Evolutionary conservation across 2,888 invertebrate genomes (phyloP).

Genomic region (Hydropsyche betteni): DNA sequence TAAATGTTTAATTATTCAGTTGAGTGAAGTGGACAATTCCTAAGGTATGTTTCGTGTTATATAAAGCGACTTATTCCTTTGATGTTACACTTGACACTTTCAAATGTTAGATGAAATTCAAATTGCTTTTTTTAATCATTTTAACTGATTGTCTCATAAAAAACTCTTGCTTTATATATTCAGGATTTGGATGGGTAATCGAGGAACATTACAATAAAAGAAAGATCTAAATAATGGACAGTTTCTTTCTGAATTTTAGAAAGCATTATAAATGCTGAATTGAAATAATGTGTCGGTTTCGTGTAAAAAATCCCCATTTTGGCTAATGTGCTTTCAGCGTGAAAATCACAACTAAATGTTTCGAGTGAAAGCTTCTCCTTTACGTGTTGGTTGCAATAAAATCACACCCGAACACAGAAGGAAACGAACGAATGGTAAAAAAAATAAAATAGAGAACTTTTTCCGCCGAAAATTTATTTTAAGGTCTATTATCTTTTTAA

Average conservation of each 20-base stretch:
- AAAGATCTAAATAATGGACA: no score
- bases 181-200: no score
- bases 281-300: not conserved
- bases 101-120: no score
- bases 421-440: conserved; percentile 9
- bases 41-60: not conserved
- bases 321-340: conserved; percentile 25
- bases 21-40: conserved; percentile 13
- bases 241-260: no score
- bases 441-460: conserved; percentile 11
- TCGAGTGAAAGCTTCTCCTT: not conserved
- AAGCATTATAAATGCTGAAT: conserved; percentile 6
- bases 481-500: conserved; percentile 31
- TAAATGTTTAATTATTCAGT: conserved; percentile 22
- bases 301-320: conserved; percentile 15
- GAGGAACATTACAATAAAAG: no score
- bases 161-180: no score
- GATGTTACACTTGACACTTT: no score
- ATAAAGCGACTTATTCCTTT: no score
- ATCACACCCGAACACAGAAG: conserved; percentile 14
- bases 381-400: conserved; percentile 22
- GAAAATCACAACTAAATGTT: conserved; percentile 19
- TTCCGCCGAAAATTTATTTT: conserved; percentile 23
- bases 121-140: no score
- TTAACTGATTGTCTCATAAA: no score